These are phyloP conservation scores for Pyrgus malvae DNA, from an alignment of 2,888 invertebrate genomes.

Conservation along the genomic window DNA sequence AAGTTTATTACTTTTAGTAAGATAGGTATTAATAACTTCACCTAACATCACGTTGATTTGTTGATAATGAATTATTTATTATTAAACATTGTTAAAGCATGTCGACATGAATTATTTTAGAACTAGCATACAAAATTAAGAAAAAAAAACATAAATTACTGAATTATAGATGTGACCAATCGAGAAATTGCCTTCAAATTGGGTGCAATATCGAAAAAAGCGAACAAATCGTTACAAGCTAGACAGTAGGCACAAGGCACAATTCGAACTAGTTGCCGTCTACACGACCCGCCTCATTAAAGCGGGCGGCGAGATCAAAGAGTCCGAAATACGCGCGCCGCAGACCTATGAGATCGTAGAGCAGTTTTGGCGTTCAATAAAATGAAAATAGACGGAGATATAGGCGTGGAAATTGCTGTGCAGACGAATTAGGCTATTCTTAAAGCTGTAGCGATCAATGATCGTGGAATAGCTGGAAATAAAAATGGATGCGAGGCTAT, in stretches of 20 bases:
- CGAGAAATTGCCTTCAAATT: constrained; percentile 10
- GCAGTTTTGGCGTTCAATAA: constrained; percentile 37
- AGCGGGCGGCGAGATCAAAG: constrained; percentile 84
- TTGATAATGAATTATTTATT: too few relatives aligned
- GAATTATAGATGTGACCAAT: constrained; percentile 1
- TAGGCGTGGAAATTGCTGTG: constrained; percentile 16
- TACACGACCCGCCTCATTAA: constrained; percentile 74
- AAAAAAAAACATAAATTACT: neutral
- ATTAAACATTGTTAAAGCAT: too few relatives aligned
- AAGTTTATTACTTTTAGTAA: constrained; percentile 1
- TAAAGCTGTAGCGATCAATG: neutral
- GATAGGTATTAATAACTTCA: neutral
- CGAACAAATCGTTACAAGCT: constrained; percentile 58
- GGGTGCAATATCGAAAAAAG: constrained; percentile 36
- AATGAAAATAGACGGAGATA: constrained; percentile 22
- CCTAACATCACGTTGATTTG: neutral
- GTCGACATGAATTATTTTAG: too few relatives aligned
- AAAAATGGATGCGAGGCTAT: neutral
- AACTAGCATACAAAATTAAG: neutral
- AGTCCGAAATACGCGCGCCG: constrained; percentile 77
- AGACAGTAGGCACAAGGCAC: constrained; percentile 60
- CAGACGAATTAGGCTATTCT: constrained; percentile 8
- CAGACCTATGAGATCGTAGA: constrained; percentile 61
- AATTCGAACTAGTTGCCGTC: constrained; percentile 73
- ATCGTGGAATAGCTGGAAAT: neutral